Evolutionary conservation across 1,140 invertebrate genomes (phyloP), one percentile per base, ranked within the genome.

Genomic region (Acyrthosiphon pisum): DNA sequence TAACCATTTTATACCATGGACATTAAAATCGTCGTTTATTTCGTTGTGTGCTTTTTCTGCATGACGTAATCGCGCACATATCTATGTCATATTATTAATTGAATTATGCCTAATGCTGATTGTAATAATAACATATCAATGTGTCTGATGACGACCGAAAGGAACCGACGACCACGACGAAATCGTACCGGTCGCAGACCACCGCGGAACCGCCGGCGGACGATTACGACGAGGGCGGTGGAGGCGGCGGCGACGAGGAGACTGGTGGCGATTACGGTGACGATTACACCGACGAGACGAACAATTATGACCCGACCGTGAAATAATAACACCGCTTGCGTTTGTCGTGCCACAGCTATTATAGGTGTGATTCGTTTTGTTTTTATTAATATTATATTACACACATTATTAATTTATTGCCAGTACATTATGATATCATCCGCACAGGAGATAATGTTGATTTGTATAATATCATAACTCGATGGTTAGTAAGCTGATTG

Each of bases 151-250:
- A 81, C 35, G 11, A 0, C 26, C 41, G 11, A 46, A 50, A 93
- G 91, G 91, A 93, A 44, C 44, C 81, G 46, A 93, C 91, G 23
- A 93, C 91, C 22, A 93, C 91, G 35, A 93, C 91, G 30, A 93
- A 93, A 44, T 56, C 91, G 35, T 86, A 93, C 81, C 22, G 91
- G 22, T 93, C 90, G n/a, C 91, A 86, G 68, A 93, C 91, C 23
- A 93, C 91, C 4, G 30, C 14, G n/a, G 91, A 93, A 30, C 9
- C 91, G 26, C 91, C 91, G 6, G 6, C 76, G n/a, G 91, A 93
- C 35, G 91, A 84, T 6, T 93, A 93, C 26, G 91, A 93, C 48
- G 91, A 93, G 4, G 50, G 6, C 1, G 91, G 68, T 6, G 90
- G 46, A 9, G 90, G 48, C 9, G 90, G 90, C 11, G 81, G 30